Evolutionary conservation across 2,888 invertebrate genomes (phyloP).

Genomic region (Pandemis corylana): DNA sequence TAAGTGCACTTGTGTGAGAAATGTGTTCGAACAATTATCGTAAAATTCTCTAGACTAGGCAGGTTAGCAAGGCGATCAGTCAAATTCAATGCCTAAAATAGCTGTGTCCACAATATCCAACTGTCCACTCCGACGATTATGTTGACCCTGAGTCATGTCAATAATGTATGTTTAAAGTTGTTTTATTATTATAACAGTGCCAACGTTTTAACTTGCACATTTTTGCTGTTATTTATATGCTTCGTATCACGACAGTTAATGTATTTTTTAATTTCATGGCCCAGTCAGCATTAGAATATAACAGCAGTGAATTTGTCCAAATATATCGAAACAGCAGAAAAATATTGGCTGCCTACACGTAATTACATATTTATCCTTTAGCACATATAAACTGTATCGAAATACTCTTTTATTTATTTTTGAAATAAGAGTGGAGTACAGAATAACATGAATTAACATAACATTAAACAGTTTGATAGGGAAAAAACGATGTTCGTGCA

Average conservation of each 20-base stretch:
- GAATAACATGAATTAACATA: not conserved
- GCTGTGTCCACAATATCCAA: constrained; percentile 1
- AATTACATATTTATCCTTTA: no score
- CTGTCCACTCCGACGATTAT: constrained; percentile 11
- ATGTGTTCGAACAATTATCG: constrained; percentile 37
- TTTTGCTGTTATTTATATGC: not conserved
- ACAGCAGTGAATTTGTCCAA: no score
- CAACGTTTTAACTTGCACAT: not conserved
- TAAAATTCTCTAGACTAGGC: constrained; percentile 26
- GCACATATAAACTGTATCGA: no score
- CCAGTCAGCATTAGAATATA: no score
- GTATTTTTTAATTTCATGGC: no score
- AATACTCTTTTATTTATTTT: not conserved
- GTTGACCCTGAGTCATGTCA: constrained; percentile 25
- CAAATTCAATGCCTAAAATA: constrained; percentile 16
- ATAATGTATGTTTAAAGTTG: not conserved
- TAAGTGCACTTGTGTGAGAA: constrained; percentile 39
- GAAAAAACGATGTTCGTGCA: not conserved
- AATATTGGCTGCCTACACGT: no score
- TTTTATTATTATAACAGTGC: not conserved
- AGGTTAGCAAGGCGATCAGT: not conserved
- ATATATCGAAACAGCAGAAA: no score
- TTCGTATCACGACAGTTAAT: not conserved
- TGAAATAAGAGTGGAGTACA: not conserved
- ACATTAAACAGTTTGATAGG: not conserved